phyloP scores from a whole-genome alignment of 2,113 vertebrate genomes.

The Colossoma macropomum region DNA sequence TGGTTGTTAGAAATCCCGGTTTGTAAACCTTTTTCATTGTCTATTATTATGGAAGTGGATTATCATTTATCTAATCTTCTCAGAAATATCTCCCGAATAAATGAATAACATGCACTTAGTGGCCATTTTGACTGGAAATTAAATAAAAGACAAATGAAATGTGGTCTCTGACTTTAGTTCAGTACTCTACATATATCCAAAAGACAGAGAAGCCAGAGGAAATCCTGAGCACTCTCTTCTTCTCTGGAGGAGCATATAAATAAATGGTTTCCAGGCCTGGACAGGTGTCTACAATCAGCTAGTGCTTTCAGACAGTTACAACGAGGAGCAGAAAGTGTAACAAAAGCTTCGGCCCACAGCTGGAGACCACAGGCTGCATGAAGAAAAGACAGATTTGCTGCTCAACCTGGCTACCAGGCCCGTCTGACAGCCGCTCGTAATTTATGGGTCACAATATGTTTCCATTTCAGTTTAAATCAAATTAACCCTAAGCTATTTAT shows the following conservation, averaged over 20 bases:
- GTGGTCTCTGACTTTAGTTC: neutral
- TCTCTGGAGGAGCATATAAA: conserved; percentile 44
- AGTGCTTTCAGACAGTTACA: neutral
- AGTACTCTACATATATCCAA: neutral
- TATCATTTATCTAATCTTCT: too few relatives aligned
- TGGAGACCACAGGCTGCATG: conserved; percentile 53
- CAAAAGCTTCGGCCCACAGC: conserved; percentile 55
- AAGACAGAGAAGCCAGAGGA: conserved; percentile 19
- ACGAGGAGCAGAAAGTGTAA: conserved; percentile 30
- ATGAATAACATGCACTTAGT: too few relatives aligned
- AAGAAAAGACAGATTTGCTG: conserved; percentile 39
- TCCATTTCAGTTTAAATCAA: conserved; percentile 75
- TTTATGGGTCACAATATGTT: conserved; percentile 68
- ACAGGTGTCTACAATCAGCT: conserved; percentile 59
- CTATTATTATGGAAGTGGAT: too few relatives aligned
- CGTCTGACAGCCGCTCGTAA: conserved; percentile 64
- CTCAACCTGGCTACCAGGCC: conserved; percentile 63
- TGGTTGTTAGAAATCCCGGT: too few relatives aligned
- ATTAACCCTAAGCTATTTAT: conserved; percentile 69
- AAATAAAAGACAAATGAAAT: too few relatives aligned
- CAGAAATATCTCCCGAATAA: too few relatives aligned
- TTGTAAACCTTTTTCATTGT: too few relatives aligned
- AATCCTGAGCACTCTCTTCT: neutral
- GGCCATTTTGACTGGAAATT: too few relatives aligned
- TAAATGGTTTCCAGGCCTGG: conserved; percentile 13